These are phyloP conservation scores for Tolypeutes matacus DNA, from an alignment of 2,797 vertebrate genomes.

Conservation along the genomic window DNA sequence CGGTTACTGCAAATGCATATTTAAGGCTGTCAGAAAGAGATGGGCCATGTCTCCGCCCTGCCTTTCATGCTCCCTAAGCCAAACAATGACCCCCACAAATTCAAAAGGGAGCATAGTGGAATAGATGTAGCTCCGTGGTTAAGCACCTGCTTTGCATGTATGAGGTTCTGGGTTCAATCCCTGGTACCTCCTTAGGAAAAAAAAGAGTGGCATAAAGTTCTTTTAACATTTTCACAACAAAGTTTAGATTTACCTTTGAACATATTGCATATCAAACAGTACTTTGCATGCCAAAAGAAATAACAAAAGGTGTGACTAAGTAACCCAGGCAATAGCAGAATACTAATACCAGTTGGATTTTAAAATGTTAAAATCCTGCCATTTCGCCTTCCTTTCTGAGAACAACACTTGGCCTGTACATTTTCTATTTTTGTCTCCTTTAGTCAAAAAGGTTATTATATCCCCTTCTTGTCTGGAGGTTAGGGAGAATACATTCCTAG, in stretches of 20 bases:
- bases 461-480: background rate
- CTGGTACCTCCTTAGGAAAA: too few species aligned
- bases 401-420: background rate
- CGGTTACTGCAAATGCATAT: background rate
- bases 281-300: background rate
- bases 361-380: background rate
- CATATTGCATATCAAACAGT: background rate
- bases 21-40: background rate
- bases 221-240: background rate
- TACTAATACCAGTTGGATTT: background rate
- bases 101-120: background rate
- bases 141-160: too few species aligned
- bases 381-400: background rate
- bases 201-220: background rate
- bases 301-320: background rate
- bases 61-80: background rate
- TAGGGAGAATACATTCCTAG: slow-evolving; percentile 43
- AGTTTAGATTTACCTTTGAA: slow-evolving; percentile 13
- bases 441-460: background rate
- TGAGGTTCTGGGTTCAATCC: too few species aligned
- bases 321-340: background rate
- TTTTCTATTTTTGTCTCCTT: background rate
- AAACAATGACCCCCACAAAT: background rate
- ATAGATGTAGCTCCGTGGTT: too few species aligned
- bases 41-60: background rate